phyloP scores from a whole-genome alignment of 53 echinoderm and acorn worm genomes.

The Crossaster papposus region DNA sequence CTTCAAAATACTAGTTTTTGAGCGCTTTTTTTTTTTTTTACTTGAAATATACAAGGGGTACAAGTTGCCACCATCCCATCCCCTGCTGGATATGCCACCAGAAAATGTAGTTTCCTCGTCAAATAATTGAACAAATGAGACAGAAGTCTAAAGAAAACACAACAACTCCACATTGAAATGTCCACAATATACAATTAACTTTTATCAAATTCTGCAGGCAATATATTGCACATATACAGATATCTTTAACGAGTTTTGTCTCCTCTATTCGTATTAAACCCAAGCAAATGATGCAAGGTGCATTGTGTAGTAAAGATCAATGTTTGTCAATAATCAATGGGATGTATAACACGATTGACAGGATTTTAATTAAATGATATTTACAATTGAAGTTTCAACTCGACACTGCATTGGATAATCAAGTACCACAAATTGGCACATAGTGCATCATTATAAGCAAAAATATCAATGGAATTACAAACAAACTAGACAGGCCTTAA shows the following conservation, averaged over 20 bases:
- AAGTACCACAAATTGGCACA: not conserved
- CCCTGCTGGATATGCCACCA: too few species aligned
- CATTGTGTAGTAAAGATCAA: not conserved
- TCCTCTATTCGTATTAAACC: not conserved
- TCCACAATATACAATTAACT: conserved; percentile 58
- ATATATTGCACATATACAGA: conserved; percentile 64
- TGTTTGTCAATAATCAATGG: not conserved
- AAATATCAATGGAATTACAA: not conserved
- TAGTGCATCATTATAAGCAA: not conserved
- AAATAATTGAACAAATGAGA: not conserved
- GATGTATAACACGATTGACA: too few species aligned
- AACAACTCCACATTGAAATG: conserved; percentile 13
- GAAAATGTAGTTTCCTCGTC: too few species aligned
- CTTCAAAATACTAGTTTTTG: too few species aligned
- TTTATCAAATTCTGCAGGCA: conserved; percentile 62
- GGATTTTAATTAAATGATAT: too few species aligned
- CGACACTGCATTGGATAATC: not conserved
- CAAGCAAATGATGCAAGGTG: not conserved
- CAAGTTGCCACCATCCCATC: too few species aligned
- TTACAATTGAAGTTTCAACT: not conserved
- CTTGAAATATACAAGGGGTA: too few species aligned
- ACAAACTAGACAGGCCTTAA: not conserved
- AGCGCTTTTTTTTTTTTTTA: too few species aligned
- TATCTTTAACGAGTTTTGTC: not conserved
- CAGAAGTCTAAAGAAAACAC: not conserved